Evolutionary conservation across 2,797 vertebrate species (phyloP), one percentile per base, ranked within the genome.

Genomic region (Phalanger gymnotis): DNA sequence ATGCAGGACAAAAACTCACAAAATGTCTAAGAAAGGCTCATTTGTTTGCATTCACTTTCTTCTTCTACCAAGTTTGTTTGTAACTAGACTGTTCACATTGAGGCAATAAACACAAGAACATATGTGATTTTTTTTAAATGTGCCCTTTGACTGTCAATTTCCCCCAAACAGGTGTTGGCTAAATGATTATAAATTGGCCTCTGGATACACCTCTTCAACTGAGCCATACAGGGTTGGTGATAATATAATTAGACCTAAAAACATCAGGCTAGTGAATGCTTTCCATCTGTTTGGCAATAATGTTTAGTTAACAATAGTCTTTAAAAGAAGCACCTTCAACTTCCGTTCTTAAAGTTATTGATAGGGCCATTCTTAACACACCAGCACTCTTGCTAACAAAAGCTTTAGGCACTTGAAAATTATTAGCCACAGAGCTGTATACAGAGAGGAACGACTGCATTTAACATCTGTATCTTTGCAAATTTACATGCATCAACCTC

Each of bases 151-250:
- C 99, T 99, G 99, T 99, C 99, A 99, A 98, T 99, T 99, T 99
- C 98, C 99, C 99, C 99, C 99, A 99, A 99, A 99, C 99, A 99
- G 99, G 99, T 99, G 99, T 99, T 99, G 99, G 98, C 99, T 99
- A 99, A 99, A 99, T 99, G 99, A 99, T 99, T 99, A 99, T 99
- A 99, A 99, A 99, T 99, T 99, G 99, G 99, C 99, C 99, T 99
- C 99, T 99, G 99, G 99, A 99, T 99, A 99, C 99, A 99, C 99
- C 99, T 99, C 99, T 99, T 99, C 99, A 99, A 99, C 98, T 98
- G 99, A 98, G 99, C 99, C 99, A 97, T 99, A 99, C 99, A 99
- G 99, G 99, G 98, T 98, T 98, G 98, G 98, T 97, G 98, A 99
- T 99, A 99, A 99, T 99, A 99, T 99, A 99, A 99, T 99, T 99